Base-by-base conservation (phyloP, 2,113 vertebrate genomes). In the Thermophis baileyi region DNA sequence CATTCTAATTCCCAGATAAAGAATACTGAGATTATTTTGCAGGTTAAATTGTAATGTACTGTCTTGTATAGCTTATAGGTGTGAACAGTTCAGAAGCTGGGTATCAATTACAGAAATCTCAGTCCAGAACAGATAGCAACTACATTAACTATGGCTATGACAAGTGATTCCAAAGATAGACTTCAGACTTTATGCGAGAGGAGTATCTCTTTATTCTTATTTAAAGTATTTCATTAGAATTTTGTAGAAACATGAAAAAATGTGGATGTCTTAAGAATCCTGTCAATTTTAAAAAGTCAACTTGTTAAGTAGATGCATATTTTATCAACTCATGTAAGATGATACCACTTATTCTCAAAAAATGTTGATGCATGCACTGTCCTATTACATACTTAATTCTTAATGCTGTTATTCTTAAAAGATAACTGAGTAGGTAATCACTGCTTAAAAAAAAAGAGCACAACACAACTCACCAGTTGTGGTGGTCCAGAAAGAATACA, bases 401-500 rank as follows among this genome's bases (percentile, higher is more conserved):
- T 53, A 53, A 40, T 85, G 50, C 22, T 35, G 24, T 89, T 89
- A 35, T 30, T 49, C 30, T 18, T 57, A 24, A 44, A 49, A 35
- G 22, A 47, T 9, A 47, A 18, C 20, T 60, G 8, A 14, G 60
- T 18, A 40, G n/a, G 24, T 22, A 6, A 93, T 22, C 90, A 18
- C 88, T 51, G 46, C 30, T 47, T 0, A 40, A 16, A 27, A 44
- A 85, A 35, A 69, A 35, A n/a, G 63, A 69, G 14, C 4, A 69
- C 14, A 18, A 6, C 40, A 27, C 4, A 46, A 97, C 98, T 98
- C 95, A 99, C 98, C 98, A 99, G 97, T 89, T 99, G 98, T 14
- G 98, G 98, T 1, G 98, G 98, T 95, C 98, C 98, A 49, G 98
- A 98, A 18, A 99, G 97, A 6, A 98, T 98, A 81, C 98, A 99